Base-by-base conservation (phyloP, 2,888 invertebrate genomes). In the Willowsia nigromaculata region DNA sequence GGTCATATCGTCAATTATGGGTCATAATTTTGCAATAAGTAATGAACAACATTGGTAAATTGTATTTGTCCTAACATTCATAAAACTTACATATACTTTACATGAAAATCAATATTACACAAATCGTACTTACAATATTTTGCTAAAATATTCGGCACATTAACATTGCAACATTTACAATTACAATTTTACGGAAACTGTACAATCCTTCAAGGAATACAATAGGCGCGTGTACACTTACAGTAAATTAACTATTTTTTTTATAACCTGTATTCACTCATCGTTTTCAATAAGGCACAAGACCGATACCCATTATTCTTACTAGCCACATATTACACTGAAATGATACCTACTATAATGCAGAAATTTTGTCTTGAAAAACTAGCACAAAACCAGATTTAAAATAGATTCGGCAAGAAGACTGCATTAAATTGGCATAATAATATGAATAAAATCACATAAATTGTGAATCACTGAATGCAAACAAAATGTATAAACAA, bases 1-100 rank as follows among this genome's bases (percentile, higher is more conserved):
- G 43, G 47, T 85, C 37, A 37, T 71, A 71, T 27, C 47, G n/a
- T 50, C 25, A 47, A 25, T 0, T 50, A 76, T 27, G 25, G 25
- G 47, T 43, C 71, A 71, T 59, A 47, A 30, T 59, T 82, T 88
- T 88, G 88, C 83, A 83, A 81, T 59, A 43, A 50, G 18, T n/a
- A 83, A 88, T 88, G 88, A 88, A 88, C 88, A 88, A 83, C 88
- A 56, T 76, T 82, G 88, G 88, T 88, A 88, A 88, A 71, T 81
- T 22, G 53, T 18, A 5, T 40, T 30, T 78, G 30, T 18, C 30
- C 27, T 50, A 50, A 50, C 6, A 13, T 27, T 1, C 27, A 74
- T 68, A 33, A 80, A 5, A 27, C 22, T 33, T 33, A 50, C 43
- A 30, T 33, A 40, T 40, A 25, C 18, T 0, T n/a, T 74, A 74